Evolutionary conservation across 2,888 invertebrate species (phyloP), one percentile per base, ranked within the genome.

Genomic region (Camptogramma bilineatum): DNA sequence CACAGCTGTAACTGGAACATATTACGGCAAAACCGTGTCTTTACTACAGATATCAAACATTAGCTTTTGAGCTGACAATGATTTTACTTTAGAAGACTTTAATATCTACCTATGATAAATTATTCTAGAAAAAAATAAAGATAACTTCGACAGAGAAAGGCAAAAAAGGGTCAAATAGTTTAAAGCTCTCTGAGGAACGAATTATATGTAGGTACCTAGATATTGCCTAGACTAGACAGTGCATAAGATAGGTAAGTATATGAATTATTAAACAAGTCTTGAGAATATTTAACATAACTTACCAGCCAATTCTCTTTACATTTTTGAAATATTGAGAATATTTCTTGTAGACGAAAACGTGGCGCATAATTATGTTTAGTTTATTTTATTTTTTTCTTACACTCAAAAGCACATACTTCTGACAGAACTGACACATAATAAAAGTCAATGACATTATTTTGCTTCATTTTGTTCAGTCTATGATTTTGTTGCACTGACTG

Each of bases 241-340:
- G 17, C 16, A 28, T 46, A 34, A 21, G 48, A 16, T n/a, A n/a
- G n/a, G n/a, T n/a, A n/a, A n/a, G n/a, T n/a, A 17, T 34, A 47
- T 21, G 16, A 50, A 56, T 42, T 21, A 50, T 18, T 48, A 34
- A 55, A 28, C 2, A 46, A 24, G 24, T 18, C 31, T 17, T n/a
- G 7, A 18, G 44, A 21, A 47, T 46, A 34, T 42, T 48, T 4
- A 42, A 39, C 1, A 46, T 4, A 47, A 18, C 18, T 62, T 77
- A 90, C 90, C 91, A 91, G 61, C 82, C 89, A 71, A 91, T 85
- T 69, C 84, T 84, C 73, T 90, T 90, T 73, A 91, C 89, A 90
- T 90, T 90, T 88, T 89, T 90, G 73, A 85, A 90, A 78, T 90
- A 90, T 80, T 87, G 87, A 52, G 88, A 86, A 72, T 87, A 88